Conservation (phyloP, 2,113 vertebrate genomes). For the Cryptotis parvus region DNA sequence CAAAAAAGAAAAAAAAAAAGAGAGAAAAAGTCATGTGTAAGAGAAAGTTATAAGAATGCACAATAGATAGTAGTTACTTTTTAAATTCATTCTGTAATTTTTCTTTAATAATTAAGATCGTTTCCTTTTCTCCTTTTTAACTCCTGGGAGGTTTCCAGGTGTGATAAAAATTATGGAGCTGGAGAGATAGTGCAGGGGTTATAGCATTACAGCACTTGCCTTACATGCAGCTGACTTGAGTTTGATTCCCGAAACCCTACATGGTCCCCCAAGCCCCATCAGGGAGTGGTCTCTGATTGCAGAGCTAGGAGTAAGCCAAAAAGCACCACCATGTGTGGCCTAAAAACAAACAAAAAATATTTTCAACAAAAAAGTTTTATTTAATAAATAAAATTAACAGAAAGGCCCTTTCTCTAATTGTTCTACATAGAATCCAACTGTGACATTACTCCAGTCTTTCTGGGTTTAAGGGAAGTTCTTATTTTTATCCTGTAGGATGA, state of each 20-base stretch:
- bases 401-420: neutral
- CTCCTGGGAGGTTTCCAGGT: slow-evolving; percentile 1
- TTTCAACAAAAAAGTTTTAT: no score
- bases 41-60: neutral
- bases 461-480: no score
- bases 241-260: no score
- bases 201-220: no score
- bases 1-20: neutral
- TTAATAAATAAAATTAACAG: no score
- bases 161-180: neutral
- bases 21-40: neutral
- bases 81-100: neutral
- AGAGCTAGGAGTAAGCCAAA: no score
- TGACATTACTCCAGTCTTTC: neutral
- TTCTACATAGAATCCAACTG: neutral
- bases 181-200: no score
- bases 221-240: no score
- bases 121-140: neutral
- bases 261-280: no score
- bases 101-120: neutral
- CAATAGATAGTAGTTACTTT: neutral
- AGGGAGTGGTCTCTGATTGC: no score
- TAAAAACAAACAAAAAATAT: no score
- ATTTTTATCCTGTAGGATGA: neutral
- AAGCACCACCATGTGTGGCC: no score